Percentiles rank a stretch among this genome's conserved stretches.
Conservation (phyloP, 1,140 invertebrate species). For the Drosophila equinoxialis region DNA sequence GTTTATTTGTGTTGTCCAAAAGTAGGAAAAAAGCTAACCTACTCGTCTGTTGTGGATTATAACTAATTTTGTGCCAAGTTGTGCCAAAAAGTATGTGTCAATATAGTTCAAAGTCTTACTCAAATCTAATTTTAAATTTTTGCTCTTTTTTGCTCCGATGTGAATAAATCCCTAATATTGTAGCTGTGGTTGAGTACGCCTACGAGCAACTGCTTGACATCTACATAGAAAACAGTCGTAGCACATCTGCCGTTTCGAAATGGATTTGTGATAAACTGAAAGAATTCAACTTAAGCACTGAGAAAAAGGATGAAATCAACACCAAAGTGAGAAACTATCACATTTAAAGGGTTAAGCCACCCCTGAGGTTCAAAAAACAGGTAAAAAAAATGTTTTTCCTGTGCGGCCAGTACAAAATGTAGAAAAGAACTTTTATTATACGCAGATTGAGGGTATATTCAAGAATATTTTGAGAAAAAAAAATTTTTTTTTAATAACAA, state of each 20-base stretch:
- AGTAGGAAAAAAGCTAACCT: conserved; percentile 34
- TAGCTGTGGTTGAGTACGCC: conserved; percentile 22
- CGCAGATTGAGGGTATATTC: too few species aligned
- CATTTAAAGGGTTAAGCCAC: not conserved
- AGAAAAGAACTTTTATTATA: too few species aligned
- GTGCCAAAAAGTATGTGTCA: conserved; percentile 17
- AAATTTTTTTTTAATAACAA: too few species aligned
- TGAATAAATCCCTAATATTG: conserved; percentile 9
- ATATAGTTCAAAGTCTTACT: too few species aligned
- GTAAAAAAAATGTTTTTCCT: too few species aligned
- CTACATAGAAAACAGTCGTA: conserved; percentile 18
- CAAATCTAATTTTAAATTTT: conserved; percentile 15
- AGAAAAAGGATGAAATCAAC: conserved; percentile 4
- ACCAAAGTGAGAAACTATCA: conserved; percentile 12
- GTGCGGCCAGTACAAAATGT: too few species aligned
- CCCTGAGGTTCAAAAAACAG: too few species aligned
- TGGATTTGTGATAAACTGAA: not conserved
- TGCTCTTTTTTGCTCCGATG: conserved; percentile 12
- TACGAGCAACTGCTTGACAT: conserved; percentile 25
- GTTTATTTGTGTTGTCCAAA: conserved; percentile 32
- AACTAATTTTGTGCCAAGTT: conserved; percentile 11
- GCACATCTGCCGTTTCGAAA: too few species aligned
- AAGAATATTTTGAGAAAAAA: too few species aligned
- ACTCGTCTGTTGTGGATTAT: conserved; percentile 23
- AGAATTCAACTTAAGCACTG: not conserved